Conservation (phyloP, 92 coral and sea anemone genomes). For the Galaxea fascicularis region DNA sequence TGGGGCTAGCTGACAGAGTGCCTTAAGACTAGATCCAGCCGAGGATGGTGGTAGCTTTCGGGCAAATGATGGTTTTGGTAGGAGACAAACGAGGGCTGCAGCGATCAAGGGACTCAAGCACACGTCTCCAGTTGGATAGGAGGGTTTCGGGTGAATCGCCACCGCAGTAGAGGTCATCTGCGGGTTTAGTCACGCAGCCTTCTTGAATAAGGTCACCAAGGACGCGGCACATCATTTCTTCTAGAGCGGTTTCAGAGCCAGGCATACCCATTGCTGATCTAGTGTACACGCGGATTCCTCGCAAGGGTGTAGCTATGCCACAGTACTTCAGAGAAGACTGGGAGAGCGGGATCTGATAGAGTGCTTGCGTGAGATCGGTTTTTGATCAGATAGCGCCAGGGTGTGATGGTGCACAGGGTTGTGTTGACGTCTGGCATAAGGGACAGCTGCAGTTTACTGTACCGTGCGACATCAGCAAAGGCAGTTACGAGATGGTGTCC, state of each 20-base stretch:
- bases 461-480: too few species aligned
- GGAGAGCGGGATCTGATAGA: too few species aligned
- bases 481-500: too few species aligned
- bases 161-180: conserved; percentile 73
- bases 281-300: conserved; percentile 57
- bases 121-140: conserved; percentile 51
- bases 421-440: too few species aligned
- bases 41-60: conserved; percentile 60
- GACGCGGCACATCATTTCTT: conserved; percentile 65
- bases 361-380: too few species aligned
- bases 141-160: conserved; percentile 51
- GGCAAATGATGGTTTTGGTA: conserved; percentile 65
- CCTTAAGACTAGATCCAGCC: conserved; percentile 73
- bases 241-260: conserved; percentile 58
- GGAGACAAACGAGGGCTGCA: conserved; percentile 64
- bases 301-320: conserved; percentile 66
- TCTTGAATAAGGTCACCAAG: conserved; percentile 58
- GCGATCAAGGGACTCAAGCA: conserved; percentile 52
- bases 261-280: conserved; percentile 69
- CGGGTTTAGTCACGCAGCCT: conserved; percentile 61
- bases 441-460: too few species aligned
- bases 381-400: too few species aligned
- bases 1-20: conserved; percentile 63
- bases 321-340: too few species aligned
- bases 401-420: too few species aligned